Base-by-base conservation (phyloP, 2,113 vertebrate species). In the Forbesichthys agassizii region DNA sequence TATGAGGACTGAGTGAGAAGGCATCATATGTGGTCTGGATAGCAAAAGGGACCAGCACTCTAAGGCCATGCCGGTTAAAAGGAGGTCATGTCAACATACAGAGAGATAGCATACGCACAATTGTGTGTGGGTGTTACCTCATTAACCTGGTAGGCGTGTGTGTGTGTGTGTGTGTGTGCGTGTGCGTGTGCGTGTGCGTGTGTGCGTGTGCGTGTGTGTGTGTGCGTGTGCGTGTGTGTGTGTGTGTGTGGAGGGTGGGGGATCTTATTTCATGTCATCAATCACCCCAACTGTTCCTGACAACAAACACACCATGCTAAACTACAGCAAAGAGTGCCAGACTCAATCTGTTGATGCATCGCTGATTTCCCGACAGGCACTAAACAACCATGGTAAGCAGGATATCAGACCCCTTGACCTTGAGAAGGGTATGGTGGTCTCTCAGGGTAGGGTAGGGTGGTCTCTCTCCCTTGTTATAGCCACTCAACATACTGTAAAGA, bases 1-100 rank as follows among this genome's bases (percentile, higher is more conserved):
- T 48, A 88, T 80, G 75, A 74, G 61, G 68, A 78, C 59, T 68
- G 59, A 83, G 74, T 66, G 74, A 61, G 57, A 68, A 18, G n/a
- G 61, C 75, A 61, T 71, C 64, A 58, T 59, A 75, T 73, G 72
- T 59, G 78, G 66, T 60, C 59, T 60, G 60, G 65, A 75, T 74
- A 75, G 72, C 64, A 73, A 68, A 68, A 53, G 46, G 69, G 47
- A 66, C 33, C 42, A 52, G 14, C n/a, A 66, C 73, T 42, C 56
- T n/a, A 51, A 63, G 69, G 42, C 46, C 7, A 3, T 1, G 33
- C 10, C 9, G n/a, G 16, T 5, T 3, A 12, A 48, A 27, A 11
- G 11, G 54, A 58, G 66, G 55, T 49, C 54, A 68, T 12, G 36
- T 49, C 11, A n/a, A 48, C 33, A 55, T 33, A 56, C 20, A 18